Evolutionary conservation across 2,888 invertebrate species (phyloP), one percentile per base, ranked within the genome.

Genomic region (Carpatolechia fugitivella): DNA sequence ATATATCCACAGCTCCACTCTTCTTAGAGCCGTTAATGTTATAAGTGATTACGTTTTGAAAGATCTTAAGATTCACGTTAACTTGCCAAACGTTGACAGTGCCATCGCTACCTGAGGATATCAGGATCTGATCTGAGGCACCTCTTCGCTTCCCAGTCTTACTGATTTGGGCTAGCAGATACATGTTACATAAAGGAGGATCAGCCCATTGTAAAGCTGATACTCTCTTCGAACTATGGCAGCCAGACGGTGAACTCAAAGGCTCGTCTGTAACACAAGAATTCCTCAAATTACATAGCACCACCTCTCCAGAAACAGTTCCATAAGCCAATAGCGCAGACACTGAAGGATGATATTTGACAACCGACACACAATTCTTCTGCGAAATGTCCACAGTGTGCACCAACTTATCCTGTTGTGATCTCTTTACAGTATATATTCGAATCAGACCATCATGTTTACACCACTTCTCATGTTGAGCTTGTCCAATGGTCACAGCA

Each of bases 341-440:
- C 0, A 82, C 67, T 0, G 74, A 66, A 0, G 84, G 85, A 30
- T 88, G 86, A 51, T 83, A 87, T 35, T 76, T 74, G 0, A 90
- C 55, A 0, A 72, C 80, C 0, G 82, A 74, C 0, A 90, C 74
- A 48, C 89, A 90, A 29, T 78, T 82, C 56, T 85, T 85, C 49
- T 88, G 85, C 0, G 75, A 68, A 0, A 89, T 69, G 48, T 88
- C 86, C 3, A 81, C 55, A 0, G 66, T 58, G 35, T 80, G 78
- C 0, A 77, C 72, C 3, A 87, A 72, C 1, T 72, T 73, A 31
- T 82, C 92, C 92, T 74, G 92, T 92, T 84, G 91, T 73, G 72
- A 85, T 1, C 78, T 66, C 59, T 82, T 85, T 0, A 76, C 55
- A 0, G 79, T 83, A 51, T 76, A 89, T 3, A 89, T 68, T 4